A percentile compares a stretch with the other conserved stretches of the same genome.
Conservation (phyloP, 2,888 invertebrate genomes). For the Coelogynopora nodosa region DNA sequence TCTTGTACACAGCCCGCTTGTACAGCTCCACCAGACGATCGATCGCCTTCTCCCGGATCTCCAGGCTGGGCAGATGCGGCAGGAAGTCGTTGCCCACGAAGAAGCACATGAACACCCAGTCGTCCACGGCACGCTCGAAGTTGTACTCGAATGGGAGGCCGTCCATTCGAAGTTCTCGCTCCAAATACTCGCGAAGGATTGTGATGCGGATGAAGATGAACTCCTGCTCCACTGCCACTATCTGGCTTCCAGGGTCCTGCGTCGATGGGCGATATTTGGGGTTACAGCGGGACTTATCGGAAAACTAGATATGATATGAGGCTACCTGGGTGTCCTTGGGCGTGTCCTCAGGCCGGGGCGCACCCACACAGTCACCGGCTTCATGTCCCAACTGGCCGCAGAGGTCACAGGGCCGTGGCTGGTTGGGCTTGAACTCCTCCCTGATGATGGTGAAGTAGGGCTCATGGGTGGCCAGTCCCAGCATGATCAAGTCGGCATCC, state of each 20-base stretch:
- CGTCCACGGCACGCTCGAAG: constrained; percentile 89
- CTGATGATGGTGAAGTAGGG: constrained; percentile 96
- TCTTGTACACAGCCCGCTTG: constrained; percentile 67
- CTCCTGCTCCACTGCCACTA: constrained; percentile 63
- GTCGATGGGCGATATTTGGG: too few relatives aligned
- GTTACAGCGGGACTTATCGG: too few relatives aligned
- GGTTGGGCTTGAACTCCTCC: constrained; percentile 96
- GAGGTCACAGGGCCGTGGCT: constrained; percentile 88
- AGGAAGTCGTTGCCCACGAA: constrained; percentile 98
- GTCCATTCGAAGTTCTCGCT: constrained; percentile 77
- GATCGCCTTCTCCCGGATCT: constrained; percentile 90
- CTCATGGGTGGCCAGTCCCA: constrained; percentile 93
- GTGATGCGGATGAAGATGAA: constrained; percentile 84
- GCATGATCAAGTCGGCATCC: constrained; percentile 95
- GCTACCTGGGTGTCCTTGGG: constrained; percentile 27
- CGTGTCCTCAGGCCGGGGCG: constrained; percentile 59
- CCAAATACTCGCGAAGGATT: constrained; percentile 86
- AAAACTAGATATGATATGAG: too few relatives aligned
- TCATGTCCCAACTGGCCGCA: constrained; percentile 84
- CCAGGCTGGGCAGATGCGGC: constrained; percentile 92
- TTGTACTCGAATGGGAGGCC: constrained; percentile 88
- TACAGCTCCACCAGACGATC: constrained; percentile 86
- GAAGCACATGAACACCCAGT: constrained; percentile 98
- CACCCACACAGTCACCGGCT: constrained; percentile 83
- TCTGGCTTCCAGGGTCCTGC: not conserved